Evolutionary conservation across 2,113 vertebrate genomes (phyloP).

Genomic region (Colinus virginianus): DNA sequence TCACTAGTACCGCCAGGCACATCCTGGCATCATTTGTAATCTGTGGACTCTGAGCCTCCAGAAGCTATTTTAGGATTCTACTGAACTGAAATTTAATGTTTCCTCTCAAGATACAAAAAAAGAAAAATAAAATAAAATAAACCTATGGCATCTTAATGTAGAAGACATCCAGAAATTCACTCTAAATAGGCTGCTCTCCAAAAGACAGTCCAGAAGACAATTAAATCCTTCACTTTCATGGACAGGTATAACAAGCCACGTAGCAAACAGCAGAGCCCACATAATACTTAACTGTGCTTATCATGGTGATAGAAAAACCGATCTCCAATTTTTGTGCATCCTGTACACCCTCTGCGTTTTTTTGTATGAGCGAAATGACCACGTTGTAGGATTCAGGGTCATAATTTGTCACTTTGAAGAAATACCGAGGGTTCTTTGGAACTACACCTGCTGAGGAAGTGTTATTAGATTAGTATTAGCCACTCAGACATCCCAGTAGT

Average conservation of each 20-base stretch:
- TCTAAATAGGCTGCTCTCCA: not conserved
- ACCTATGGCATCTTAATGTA: not conserved
- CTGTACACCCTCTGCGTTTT: not conserved
- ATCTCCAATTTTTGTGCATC: not conserved
- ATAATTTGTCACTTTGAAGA: constrained; percentile 69
- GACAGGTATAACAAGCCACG: not conserved
- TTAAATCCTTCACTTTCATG: not conserved
- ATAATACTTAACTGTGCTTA: constrained; percentile 13
- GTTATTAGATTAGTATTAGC: not conserved
- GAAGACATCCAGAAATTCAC: not conserved
- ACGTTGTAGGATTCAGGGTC: constrained; percentile 40
- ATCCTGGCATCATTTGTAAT: not conserved
- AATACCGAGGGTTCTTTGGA: constrained; percentile 31
- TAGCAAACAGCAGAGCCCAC: not conserved
- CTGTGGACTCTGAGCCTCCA: not conserved
- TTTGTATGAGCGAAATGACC: constrained; percentile 69
- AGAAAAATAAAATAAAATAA: not conserved
- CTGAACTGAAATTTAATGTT: not conserved
- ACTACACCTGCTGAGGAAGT: constrained; percentile 42
- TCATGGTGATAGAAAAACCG: constrained; percentile 64
- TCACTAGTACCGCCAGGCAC: not conserved
- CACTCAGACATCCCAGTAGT: not conserved
- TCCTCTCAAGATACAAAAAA: not conserved
- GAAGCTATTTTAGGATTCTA: not conserved
- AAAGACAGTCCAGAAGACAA: not conserved